A percentile compares a stretch with the other conserved stretches of the same genome.
Conservation (phyloP, 2,113 vertebrate species). For the Microtus montanus region DNA sequence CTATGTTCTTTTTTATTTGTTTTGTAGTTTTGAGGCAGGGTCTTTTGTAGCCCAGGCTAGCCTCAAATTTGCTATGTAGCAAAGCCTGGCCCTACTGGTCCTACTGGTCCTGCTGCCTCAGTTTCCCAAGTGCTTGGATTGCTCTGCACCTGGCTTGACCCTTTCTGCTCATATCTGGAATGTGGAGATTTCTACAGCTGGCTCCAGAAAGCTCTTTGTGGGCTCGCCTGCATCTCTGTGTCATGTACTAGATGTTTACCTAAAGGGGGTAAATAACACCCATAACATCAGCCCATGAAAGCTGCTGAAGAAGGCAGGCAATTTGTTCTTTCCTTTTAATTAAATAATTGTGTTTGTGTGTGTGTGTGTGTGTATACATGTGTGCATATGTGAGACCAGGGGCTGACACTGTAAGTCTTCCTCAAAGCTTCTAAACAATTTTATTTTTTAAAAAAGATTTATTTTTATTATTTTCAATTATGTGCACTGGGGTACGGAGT, state of each 20-base stretch:
- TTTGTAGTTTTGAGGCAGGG: neutral
- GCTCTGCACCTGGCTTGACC: neutral
- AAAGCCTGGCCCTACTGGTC: neutral
- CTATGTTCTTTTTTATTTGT: neutral
- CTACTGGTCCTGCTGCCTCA: neutral
- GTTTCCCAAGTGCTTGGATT: neutral
- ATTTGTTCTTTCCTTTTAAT: neutral
- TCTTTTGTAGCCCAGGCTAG: neutral
- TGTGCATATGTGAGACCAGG: neutral
- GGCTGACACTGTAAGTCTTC: neutral
- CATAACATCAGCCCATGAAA: neutral
- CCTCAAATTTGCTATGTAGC: neutral
- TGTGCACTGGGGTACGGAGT: too few relatives aligned
- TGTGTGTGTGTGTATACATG: neutral
- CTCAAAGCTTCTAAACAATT: neutral
- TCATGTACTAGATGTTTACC: neutral
- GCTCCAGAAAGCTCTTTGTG: neutral
- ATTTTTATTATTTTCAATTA: neutral
- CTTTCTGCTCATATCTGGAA: conserved; percentile 12
- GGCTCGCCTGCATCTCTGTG: neutral
- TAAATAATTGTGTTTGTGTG: neutral
- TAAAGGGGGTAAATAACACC: neutral
- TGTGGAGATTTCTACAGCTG: neutral
- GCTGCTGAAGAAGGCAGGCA: neutral
- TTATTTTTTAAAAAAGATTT: neutral